These are phyloP conservation scores for Drosophila neonasuta DNA, from an alignment of 2,888 invertebrate species.

Conservation along the genomic window DNA sequence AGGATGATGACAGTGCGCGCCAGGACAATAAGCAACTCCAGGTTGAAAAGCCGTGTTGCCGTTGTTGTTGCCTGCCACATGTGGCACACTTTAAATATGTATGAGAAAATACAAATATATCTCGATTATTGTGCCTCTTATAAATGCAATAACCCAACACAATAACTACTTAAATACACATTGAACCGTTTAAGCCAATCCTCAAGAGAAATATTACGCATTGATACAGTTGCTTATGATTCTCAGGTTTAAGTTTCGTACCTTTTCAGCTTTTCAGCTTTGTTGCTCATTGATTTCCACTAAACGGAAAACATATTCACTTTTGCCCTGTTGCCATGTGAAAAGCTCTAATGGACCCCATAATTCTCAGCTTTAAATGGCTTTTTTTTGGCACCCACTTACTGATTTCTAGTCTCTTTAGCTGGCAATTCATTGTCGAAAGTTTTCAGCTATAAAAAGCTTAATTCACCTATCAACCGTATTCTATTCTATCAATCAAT, in stretches of 20 bases:
- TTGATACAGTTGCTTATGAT: not conserved
- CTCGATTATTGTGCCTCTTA: constrained; percentile 19
- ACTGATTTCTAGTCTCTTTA: too few species aligned
- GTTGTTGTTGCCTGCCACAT: constrained; percentile 7
- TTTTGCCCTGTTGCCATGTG: not conserved
- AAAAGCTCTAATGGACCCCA: not conserved
- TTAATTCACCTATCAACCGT: not conserved
- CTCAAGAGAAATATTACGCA: not conserved
- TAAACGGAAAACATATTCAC: not conserved
- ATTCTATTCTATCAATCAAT: not conserved
- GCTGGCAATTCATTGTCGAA: not conserved
- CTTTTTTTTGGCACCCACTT: not conserved
- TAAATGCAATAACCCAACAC: constrained; percentile 22
- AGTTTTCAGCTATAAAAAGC: too few species aligned
- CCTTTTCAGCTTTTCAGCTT: too few species aligned
- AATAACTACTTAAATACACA: constrained; percentile 18
- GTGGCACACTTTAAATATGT: constrained; percentile 40
- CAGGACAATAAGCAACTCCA: constrained; percentile 39
- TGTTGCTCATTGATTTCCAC: not conserved
- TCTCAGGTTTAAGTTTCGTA: not conserved
- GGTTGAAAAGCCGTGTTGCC: constrained; percentile 4
- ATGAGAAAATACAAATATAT: constrained; percentile 19
- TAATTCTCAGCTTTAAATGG: not conserved
- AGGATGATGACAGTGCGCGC: constrained; percentile 47
- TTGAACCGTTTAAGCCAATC: not conserved